Evolutionary conservation across 2,888 invertebrate species (phyloP), one percentile per base, ranked within the genome.

Genomic region (Drosophila mercatorum): DNA sequence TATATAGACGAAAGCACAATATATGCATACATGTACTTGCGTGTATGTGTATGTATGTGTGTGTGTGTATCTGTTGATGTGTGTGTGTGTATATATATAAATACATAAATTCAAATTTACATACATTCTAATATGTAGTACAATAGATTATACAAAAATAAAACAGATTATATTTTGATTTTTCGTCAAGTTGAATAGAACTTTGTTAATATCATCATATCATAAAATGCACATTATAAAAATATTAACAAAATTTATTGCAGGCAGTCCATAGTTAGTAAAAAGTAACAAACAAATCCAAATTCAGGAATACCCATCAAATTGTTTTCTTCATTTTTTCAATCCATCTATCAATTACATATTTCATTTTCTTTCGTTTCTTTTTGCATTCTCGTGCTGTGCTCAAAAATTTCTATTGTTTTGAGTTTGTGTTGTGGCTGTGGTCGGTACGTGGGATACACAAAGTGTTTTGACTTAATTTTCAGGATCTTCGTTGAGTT

Each of bases 161-260:
- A 86, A 86, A 86, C 89, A 86, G 89, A 85, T 89, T 89, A 82
- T 80, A 80, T 86, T 86, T 86, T 86, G 85, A 86, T 86, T 86
- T 89, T 82, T 90, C 75, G 91, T 91, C 84, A 81, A 84, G 89
- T 87, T 85, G 88, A 90, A 90, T 88, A 90, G 81, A 87, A 89
- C 88, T 84, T 90, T 91, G 90, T 91, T 90, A 91, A 91, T 90
- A 90, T 88, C 89, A 86, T 86, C 65, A 87, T 82, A 88, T 83
- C 74, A 75, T 82, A 83, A 89, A 90, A 89, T 89, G 90, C 90
- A 84, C 79, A 88, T 86, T 87, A 90, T 78, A 90, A 87, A 78
- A 84, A 86, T 87, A 89, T 90, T 90, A 91, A 90, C 89, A 89
- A 87, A 90, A 91, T 84, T 88, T 92, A 92, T 92, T 92, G 92